Percentiles rank a stretch among this genome's conserved stretches.
phyloP scores from a whole-genome alignment of 2,113 vertebrate species.

The Pheucticus melanocephalus region DNA sequence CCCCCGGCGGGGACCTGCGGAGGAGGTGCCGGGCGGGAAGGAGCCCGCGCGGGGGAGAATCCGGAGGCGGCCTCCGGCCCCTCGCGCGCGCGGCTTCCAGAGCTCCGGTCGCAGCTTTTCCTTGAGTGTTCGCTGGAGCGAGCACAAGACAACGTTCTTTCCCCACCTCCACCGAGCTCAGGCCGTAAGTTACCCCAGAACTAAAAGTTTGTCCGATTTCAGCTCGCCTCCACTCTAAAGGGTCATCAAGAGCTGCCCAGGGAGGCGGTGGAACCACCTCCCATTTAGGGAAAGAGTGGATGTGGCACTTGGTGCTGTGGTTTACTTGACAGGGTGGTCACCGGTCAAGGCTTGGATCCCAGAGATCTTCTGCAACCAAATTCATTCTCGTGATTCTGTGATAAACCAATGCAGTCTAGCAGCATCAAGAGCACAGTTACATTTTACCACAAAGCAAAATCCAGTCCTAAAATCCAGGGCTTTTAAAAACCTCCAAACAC shows the following conservation, averaged over 20 bases:
- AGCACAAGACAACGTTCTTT: neutral
- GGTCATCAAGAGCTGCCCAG: neutral
- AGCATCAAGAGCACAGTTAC: neutral
- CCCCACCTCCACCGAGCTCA: neutral
- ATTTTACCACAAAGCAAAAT: neutral
- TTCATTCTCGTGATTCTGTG: neutral
- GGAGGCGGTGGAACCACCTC: no score
- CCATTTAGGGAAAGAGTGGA: rapidly evolving
- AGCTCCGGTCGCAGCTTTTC: neutral
- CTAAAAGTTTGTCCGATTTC: neutral
- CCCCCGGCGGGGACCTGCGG: neutral
- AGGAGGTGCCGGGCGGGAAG: neutral
- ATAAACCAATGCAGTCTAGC: neutral
- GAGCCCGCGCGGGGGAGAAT: no score
- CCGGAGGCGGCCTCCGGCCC: neutral
- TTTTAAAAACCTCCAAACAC: neutral
- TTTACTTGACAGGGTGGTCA: neutral
- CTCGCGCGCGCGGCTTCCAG: neutral
- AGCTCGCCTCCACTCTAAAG: no score
- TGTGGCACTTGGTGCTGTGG: neutral
- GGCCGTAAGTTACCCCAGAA: neutral
- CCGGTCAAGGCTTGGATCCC: neutral
- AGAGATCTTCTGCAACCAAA: neutral
- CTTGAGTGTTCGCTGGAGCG: neutral
- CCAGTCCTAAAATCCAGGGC: neutral